A percentile compares a stretch with the other conserved stretches of the same genome.
phyloP scores from a whole-genome alignment of 2,113 vertebrate genomes.

The Myrmophylax atrothorax region DNA sequence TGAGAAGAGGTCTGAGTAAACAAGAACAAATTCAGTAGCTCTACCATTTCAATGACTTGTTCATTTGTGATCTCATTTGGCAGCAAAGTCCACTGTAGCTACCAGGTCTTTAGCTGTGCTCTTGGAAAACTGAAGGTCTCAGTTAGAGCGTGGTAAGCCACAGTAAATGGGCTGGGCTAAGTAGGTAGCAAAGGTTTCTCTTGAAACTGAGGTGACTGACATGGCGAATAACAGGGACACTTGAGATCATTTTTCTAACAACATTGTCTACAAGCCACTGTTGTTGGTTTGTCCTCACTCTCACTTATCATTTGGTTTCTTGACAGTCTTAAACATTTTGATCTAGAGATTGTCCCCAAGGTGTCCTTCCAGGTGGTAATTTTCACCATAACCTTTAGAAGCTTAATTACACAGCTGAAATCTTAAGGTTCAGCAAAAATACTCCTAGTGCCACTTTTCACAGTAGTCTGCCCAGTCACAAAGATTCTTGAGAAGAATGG shows the following conservation, averaged over 20 bases:
- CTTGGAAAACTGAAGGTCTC: not conserved
- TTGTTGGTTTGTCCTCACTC: not conserved
- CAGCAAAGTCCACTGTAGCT: not conserved
- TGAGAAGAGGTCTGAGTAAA: not conserved
- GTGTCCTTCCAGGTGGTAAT: not conserved
- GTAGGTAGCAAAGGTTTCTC: not conserved
- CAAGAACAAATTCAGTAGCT: not conserved
- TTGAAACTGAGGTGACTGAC: not conserved
- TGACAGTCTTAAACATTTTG: not conserved
- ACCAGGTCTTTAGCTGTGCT: not conserved
- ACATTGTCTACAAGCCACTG: not conserved
- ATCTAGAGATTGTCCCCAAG: not conserved
- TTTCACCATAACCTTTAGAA: not conserved
- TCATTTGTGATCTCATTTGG: not conserved
- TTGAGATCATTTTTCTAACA: not conserved
- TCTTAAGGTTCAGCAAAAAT: not conserved
- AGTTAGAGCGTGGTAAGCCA: not conserved
- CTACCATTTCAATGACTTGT: not conserved
- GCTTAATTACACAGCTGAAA: not conserved
- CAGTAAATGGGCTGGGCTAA: not conserved
- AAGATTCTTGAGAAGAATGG: not conserved
- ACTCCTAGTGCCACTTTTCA: not conserved
- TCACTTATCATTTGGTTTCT: not conserved
- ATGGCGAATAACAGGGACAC: not conserved
- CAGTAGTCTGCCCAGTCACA: accelerated